Base-by-base conservation (phyloP, 2,797 vertebrate species). In the Setipinna tenuifilis region DNA sequence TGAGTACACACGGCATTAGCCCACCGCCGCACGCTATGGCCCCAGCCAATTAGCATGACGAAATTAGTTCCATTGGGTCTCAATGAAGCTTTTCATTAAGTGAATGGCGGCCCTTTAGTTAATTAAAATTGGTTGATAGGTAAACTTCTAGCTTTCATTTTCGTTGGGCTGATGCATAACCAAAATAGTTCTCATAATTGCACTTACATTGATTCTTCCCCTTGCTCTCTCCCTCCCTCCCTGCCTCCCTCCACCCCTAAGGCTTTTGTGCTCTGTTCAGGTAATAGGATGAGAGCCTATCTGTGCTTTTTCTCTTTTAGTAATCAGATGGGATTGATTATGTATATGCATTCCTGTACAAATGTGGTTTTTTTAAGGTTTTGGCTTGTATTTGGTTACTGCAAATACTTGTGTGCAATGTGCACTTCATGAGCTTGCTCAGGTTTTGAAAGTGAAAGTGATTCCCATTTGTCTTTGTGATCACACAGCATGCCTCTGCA, bases 71-170 rank as follows among this genome's bases (percentile, higher is more conserved):
- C 88, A 88, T 82, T 84, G 82, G 85, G 89, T 89, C 91, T 93
- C 91, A 87, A 80, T 84, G 89, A 91, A 89, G 84, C 89, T 87
- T 91, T 92, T 92, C 86, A 92, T 90, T 90, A 80, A 65, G 86
- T 84, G 90, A 90, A 89, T 91, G 85, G 88, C 86, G 87, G 91
- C 44, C 71, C 88, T 84, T 90, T 88, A 87, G 88, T 93, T 92
- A 93, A 94, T 95, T 92, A 93, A 93, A 86, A 93, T 88, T 85
- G 84, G 71, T 89, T 89, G 88, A 92, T 87, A 83, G 91, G 83
- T 92, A 91, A 91, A 91, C 89, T 85, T 89, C 85, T 46, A 54
- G 86, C 83, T 78, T 83, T 83, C 41, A 41, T 54, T 87, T 75
- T 23, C 6, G 65, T 85, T 80, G 41, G 75, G 46, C 57, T 85